Evolutionary conservation across 2,113 vertebrate genomes (phyloP).

Genomic region (Neolamprologus longior): DNA sequence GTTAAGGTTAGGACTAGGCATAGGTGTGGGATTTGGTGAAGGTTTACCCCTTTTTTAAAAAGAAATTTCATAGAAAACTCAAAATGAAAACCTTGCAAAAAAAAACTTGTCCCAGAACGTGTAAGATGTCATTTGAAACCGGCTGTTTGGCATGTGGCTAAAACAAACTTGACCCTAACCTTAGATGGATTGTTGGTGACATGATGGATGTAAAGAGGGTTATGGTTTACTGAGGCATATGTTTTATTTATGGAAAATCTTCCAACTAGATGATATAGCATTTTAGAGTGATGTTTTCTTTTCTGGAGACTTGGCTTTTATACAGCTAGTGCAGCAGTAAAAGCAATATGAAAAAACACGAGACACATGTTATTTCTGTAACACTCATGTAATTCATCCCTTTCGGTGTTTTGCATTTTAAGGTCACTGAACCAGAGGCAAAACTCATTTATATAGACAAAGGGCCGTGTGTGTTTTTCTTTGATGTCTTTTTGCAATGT

Average conservation of each 20-base stretch:
- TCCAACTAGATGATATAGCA: background rate
- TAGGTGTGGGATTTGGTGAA: background rate
- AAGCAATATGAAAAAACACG: background rate
- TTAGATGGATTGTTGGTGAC: background rate
- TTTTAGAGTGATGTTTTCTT: background rate
- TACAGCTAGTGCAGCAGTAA: background rate
- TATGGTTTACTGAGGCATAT: background rate
- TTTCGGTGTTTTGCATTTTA: background rate
- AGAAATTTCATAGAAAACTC: background rate
- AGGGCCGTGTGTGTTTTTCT: background rate
- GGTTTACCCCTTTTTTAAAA: background rate
- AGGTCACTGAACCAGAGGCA: background rate
- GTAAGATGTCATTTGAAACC: background rate
- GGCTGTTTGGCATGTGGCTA: background rate
- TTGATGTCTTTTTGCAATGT: constrained; percentile 28
- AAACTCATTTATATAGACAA: background rate
- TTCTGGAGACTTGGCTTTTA: background rate
- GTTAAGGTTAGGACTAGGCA: background rate
- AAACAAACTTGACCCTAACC: background rate
- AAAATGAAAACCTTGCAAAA: background rate
- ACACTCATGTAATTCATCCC: background rate
- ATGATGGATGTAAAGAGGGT: background rate
- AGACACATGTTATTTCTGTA: background rate
- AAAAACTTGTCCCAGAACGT: background rate
- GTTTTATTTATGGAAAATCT: background rate